A percentile compares a stretch with the other conserved stretches of the same genome.
Conservation (phyloP, 2,113 vertebrate genomes). For the Macquaria ambigua region DNA sequence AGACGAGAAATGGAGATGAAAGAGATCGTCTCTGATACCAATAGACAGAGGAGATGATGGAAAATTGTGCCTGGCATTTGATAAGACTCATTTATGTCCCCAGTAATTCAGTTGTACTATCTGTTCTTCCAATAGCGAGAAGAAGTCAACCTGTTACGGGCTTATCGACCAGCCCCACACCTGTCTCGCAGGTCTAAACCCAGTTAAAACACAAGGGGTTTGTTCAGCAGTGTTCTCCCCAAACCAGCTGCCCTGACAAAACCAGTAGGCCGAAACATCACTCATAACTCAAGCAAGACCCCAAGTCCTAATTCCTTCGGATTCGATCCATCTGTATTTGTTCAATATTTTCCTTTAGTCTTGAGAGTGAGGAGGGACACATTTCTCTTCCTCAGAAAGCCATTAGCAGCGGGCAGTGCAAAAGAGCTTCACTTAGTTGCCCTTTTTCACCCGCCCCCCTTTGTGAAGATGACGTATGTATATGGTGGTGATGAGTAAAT, state of each 20-base stretch:
- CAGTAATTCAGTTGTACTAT: slow-evolving; percentile 54
- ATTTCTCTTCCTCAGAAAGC: slow-evolving; percentile 53
- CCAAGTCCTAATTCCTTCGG: neutral
- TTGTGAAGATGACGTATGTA: slow-evolving; percentile 40
- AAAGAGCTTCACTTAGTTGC: slow-evolving; percentile 34
- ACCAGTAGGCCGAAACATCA: slow-evolving; percentile 51
- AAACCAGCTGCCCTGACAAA: slow-evolving; percentile 48
- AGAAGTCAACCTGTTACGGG: slow-evolving; percentile 23
- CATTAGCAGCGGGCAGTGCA: slow-evolving; percentile 45
- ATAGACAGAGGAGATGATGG: slow-evolving; percentile 51
- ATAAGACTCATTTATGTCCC: slow-evolving; percentile 70
- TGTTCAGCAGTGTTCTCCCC: slow-evolving; percentile 9
- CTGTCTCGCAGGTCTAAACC: slow-evolving; percentile 55
- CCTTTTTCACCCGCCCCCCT: slow-evolving; percentile 1
- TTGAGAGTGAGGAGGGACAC: neutral
- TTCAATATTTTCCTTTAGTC: neutral
- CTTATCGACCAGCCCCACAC: slow-evolving; percentile 59
- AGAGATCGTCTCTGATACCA: slow-evolving; percentile 62
- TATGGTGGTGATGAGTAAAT: slow-evolving; percentile 47
- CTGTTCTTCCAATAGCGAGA: neutral
- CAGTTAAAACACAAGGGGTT: slow-evolving; percentile 23
- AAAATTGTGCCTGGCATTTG: slow-evolving; percentile 69
- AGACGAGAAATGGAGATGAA: slow-evolving; percentile 60
- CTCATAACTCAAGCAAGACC: slow-evolving; percentile 34
- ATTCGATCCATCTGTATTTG: slow-evolving; percentile 35